A percentile compares a stretch with the other conserved stretches of the same genome.
phyloP scores from a whole-genome alignment of 2,113 vertebrate genomes.

The Phylloscopus whistleri region DNA sequence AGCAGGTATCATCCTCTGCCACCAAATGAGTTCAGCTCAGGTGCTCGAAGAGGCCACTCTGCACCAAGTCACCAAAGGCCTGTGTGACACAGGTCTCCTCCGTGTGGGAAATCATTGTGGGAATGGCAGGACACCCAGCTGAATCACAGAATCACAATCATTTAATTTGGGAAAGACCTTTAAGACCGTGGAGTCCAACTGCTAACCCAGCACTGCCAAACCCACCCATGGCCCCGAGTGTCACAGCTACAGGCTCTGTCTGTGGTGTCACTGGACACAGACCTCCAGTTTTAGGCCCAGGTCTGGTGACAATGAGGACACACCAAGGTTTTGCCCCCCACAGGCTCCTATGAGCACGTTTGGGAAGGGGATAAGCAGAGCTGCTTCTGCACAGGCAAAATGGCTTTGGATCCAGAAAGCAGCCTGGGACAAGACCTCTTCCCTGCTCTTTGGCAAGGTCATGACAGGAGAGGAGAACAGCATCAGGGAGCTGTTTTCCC shows the following conservation, averaged over 20 bases:
- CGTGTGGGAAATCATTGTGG: accelerated
- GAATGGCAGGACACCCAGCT: too few species aligned
- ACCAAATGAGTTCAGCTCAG: neutral
- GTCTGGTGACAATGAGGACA: neutral
- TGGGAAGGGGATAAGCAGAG: neutral
- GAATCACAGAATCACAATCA: neutral
- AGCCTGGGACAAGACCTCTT: neutral
- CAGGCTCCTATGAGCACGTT: neutral
- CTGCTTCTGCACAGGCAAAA: neutral
- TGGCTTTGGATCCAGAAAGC: neutral
- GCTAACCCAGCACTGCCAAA: neutral
- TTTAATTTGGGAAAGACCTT: neutral
- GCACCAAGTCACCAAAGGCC: neutral
- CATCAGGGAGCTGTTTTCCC: neutral
- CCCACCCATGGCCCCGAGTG: neutral
- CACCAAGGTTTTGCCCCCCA: neutral
- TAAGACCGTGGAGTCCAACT: accelerated
- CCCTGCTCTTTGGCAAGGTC: neutral
- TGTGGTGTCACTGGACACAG: neutral
- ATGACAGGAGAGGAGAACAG: neutral
- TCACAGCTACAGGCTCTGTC: neutral
- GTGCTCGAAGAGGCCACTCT: accelerated
- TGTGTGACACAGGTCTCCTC: neutral
- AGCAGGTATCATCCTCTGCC: neutral
- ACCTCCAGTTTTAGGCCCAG: neutral